Conservation (phyloP, 92 coral and sea anemone genomes). For the Epizoanthus fatuus region DNA sequence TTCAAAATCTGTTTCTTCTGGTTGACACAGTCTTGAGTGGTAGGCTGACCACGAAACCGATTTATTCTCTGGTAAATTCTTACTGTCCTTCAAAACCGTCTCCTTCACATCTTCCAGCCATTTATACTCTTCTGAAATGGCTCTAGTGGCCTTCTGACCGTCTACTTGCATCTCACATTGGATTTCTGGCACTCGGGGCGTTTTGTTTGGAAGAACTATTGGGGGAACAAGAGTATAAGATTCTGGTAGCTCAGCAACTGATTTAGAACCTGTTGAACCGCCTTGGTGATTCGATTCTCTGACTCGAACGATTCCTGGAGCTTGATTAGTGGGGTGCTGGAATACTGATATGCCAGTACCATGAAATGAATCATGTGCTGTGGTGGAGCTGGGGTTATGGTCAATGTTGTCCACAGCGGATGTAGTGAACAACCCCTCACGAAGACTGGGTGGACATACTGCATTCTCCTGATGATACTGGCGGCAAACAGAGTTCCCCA, state of each 20-base stretch:
- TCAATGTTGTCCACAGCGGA: conserved; percentile 81
- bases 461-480: conserved; percentile 51
- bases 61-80: not conserved
- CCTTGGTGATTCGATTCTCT: conserved; percentile 17
- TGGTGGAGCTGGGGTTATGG: conserved; percentile 80
- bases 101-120: conserved; percentile 41
- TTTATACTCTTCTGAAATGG: conserved; percentile 14
- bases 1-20: not conserved
- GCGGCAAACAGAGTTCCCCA: conserved; percentile 73
- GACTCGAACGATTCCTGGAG: conserved; percentile 45
- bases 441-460: conserved; percentile 73
- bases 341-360: conserved; percentile 74
- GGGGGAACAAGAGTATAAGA: conserved; percentile 64
- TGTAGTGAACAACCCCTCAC: conserved; percentile 62
- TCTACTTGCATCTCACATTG: not conserved
- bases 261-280: conserved; percentile 43
- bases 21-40: not conserved
- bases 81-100: conserved; percentile 1
- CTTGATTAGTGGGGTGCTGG: conserved; percentile 59
- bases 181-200: conserved; percentile 35
- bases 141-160: conserved; percentile 5
- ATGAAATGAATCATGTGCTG: conserved; percentile 73
- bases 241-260: conserved; percentile 59
- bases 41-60: conserved; percentile 44
- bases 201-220: conserved; percentile 27